Evolutionary conservation across 2,888 invertebrate species (phyloP).

Genomic region (Diogma glabrata): DNA sequence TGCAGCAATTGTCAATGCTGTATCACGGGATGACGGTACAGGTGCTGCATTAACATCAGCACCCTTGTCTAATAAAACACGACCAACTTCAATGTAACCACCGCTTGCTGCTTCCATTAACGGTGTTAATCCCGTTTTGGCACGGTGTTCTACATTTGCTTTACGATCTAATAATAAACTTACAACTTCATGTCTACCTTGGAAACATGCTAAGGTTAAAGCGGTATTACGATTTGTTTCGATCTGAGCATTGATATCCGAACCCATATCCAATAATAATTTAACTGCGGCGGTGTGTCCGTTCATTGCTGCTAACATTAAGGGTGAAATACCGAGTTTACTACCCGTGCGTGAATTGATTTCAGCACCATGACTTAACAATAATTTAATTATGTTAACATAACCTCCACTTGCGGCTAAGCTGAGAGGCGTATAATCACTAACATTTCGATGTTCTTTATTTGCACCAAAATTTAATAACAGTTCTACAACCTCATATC

Average conservation of each 20-base stretch:
- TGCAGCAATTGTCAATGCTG: slow-evolving; percentile 98
- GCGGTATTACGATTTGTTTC: slow-evolving; percentile 99
- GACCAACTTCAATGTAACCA: slow-evolving; percentile 96
- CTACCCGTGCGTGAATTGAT: slow-evolving; percentile 96
- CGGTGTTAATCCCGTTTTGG: slow-evolving; percentile 97
- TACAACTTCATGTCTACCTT: slow-evolving; percentile 97
- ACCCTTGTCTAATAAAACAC: slow-evolving; percentile 88
- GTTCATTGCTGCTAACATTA: slow-evolving; percentile 99
- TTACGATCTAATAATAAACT: slow-evolving; percentile 89
- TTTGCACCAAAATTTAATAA: slow-evolving; percentile 82
- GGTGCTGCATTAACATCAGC: slow-evolving; percentile 99
- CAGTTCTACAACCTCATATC: slow-evolving; percentile 91
- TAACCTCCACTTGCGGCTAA: slow-evolving; percentile 97
- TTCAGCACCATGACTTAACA: slow-evolving; percentile 90
- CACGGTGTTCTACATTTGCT: slow-evolving; percentile 97
- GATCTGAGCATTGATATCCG: slow-evolving; percentile 98
- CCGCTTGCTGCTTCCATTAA: slow-evolving; percentile 99
- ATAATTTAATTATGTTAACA: slow-evolving; percentile 92
- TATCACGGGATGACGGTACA: slow-evolving; percentile 94
- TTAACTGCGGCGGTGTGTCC: slow-evolving; percentile 93
- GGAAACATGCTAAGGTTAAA: slow-evolving; percentile 95
- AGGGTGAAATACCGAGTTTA: slow-evolving; percentile 94
- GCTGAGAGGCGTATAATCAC: slow-evolving; percentile 98
- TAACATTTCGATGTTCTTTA: slow-evolving; percentile 96
- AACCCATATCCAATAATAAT: slow-evolving; percentile 90